Percentiles rank a stretch among this genome's conserved stretches.
phyloP scores from a whole-genome alignment of 2,797 vertebrate species.

The Hippopotamyrus pictus region DNA sequence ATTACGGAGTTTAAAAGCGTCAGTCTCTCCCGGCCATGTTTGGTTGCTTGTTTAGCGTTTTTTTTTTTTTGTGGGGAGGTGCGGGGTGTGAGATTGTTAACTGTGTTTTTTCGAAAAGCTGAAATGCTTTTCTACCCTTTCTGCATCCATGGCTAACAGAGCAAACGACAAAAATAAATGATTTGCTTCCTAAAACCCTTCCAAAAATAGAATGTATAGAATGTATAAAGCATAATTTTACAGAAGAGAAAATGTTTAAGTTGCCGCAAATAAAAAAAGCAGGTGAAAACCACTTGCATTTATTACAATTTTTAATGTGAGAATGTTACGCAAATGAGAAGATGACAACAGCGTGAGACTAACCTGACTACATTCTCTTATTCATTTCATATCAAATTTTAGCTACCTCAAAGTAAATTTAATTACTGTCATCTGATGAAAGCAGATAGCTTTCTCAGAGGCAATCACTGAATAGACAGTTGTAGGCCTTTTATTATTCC shows the following conservation, averaged over 20 bases:
- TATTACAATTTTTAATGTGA: conserved; percentile 34
- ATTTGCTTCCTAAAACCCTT: not conserved
- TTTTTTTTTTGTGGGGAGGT: not conserved
- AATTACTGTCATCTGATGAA: conserved; percentile 70
- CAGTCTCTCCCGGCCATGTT: not conserved
- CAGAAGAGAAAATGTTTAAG: not conserved
- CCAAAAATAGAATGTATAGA: not conserved
- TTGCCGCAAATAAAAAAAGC: conserved; percentile 3
- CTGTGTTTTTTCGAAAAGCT: not conserved
- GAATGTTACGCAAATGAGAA: conserved; percentile 57
- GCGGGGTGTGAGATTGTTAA: not conserved
- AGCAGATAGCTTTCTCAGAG: conserved; percentile 57
- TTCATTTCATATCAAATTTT: conserved; percentile 37
- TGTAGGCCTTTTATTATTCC: conserved; percentile 63
- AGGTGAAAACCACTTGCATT: not conserved
- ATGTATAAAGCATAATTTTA: not conserved
- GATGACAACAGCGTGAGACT: conserved; percentile 56
- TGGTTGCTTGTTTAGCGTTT: not conserved
- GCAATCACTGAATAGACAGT: conserved; percentile 59
- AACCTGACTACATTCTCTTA: conserved; percentile 57
- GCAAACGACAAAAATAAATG: not conserved
- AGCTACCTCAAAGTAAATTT: conserved; percentile 65
- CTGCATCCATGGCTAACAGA: not conserved
- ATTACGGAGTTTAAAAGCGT: not conserved
- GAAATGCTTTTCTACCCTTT: not conserved